Base-by-base conservation (phyloP, 1,140 invertebrate genomes). In the Mya arenaria region DNA sequence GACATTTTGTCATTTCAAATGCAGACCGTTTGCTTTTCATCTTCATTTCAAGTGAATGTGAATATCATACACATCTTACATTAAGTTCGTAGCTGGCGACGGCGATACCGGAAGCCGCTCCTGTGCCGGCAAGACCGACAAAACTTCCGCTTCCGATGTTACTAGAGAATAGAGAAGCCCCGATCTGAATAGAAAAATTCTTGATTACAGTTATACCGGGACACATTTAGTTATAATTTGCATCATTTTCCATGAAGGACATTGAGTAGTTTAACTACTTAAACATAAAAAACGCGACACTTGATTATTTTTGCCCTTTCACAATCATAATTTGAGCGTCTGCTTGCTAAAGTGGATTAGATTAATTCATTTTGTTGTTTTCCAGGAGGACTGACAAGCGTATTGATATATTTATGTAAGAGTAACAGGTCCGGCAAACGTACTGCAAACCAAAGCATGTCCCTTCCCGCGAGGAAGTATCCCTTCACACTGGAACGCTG, bases 121-220 rank as follows among this genome's bases (percentile, higher is more conserved):
- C 93, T n/a, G 93, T 94, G 6, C 94, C 94, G 10, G 94, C 93
- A n/a, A 95, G 86, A 48, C 94, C 94, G 77, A 95, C 94, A 86
- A 95, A 95, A 90, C 95, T 94, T 32, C 94, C 94, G 74, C 93
- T 94, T 8, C 94, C 94, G 66, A 95, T 95, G 86, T 95, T 95
- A 77, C 93, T 94, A 1, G 94, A 94, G 87, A 95, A 95, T 62
- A 95, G 86, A 13, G 94, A 94, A 5, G 94, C 94, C 41, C 94
- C 94, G 10, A 95, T 94, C 94, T 94, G 84, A 17, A 83, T 66
- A 32, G 0, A 72, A 2, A 58, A 23, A n/a, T n/a, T n/a, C n/a
- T n/a, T n/a, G n/a, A n/a, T n/a, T n/a, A n/a, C n/a, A n/a, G n/a
- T n/a, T n/a, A n/a, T 4, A 28, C 34, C 17, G 0, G 6, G 6